Base-by-base conservation (phyloP, 1,140 invertebrate genomes). In the Trichomalopsis sarcophagae region DNA sequence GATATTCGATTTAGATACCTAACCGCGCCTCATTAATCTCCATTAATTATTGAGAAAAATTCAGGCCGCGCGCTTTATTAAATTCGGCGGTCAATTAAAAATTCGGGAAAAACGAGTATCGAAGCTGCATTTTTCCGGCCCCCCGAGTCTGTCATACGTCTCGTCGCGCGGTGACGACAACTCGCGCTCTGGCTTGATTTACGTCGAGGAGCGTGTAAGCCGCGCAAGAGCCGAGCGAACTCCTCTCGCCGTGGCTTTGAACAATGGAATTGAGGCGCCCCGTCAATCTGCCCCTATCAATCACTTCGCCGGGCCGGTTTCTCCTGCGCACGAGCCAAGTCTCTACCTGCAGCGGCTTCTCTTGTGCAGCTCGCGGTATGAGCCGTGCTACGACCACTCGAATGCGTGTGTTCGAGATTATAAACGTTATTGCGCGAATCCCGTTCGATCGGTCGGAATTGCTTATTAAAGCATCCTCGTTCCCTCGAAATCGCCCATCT, bases 231-330 rank as follows among this genome's bases (percentile, higher is more conserved):
- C n/a, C n/a, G 33, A 40, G 33, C 81, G n/a, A 50, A 33, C 2
- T 27, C 27, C 40, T 17, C 30, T 71, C 44, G 76, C 66, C 23
- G 23, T 36, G 40, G 13, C 91, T 91, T 91, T 91, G 91, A 92
- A 93, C 92, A 93, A 93, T 93, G 91, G 92, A 92, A 92, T 91
- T 91, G 90, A 91, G 89, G 90, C 88, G 91, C 88, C 88, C 90
- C 91, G 91, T 92, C 91, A 89, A 92, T 93, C 92, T 92, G 88
- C 88, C 90, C 89, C 90, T 90, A 93, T 93, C 92, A 92, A 92
- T 93, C 92, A 92, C 91, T 88, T 89, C 87, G 85, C 84, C 44
- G 82, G 79, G 73, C 87, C 81, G 85, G 75, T 82, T 85, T 85
- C 50, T 81, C 85, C 84, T 36, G 86, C 73, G 86, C 87, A 86